Percentiles rank a stretch among this genome's conserved stretches.
Evolutionary conservation across 2,888 invertebrate genomes (phyloP).

Genomic region (Ariolimax columbianus): DNA sequence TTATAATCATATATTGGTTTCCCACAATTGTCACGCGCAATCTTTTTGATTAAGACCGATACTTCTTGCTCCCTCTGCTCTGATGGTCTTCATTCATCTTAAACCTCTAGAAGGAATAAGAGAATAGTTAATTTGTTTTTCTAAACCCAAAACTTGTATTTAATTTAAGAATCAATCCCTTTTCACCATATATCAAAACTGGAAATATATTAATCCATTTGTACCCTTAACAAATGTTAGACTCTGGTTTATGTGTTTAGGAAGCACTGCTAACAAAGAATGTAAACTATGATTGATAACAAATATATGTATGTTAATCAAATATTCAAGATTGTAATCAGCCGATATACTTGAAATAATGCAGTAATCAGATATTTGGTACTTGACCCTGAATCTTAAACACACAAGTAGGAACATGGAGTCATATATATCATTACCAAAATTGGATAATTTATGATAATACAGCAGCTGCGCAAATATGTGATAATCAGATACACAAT

Average conservation of each 20-base stretch:
- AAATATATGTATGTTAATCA: background rate
- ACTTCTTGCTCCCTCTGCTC: too few relatives aligned
- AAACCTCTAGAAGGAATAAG: too few relatives aligned
- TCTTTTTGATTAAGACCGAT: too few relatives aligned
- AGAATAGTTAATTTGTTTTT: too few relatives aligned
- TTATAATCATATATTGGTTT: too few relatives aligned
- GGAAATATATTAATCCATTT: too few relatives aligned
- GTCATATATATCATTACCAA: background rate
- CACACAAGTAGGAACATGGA: background rate
- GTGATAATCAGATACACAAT: background rate
- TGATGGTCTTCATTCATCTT: too few relatives aligned
- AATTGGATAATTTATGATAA: background rate
- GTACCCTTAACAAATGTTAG: background rate
- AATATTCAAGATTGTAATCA: background rate
- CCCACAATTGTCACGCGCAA: too few relatives aligned
- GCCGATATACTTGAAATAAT: background rate
- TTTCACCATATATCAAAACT: too few relatives aligned
- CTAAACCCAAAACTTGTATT: too few relatives aligned
- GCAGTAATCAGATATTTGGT: background rate
- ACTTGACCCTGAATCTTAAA: too few relatives aligned
- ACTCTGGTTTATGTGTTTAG: background rate
- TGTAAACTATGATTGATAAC: background rate
- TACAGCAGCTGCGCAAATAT: background rate
- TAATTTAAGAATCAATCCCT: too few relatives aligned
- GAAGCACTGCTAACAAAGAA: background rate